A percentile compares a stretch with the other conserved stretches of the same genome.
Conservation (phyloP, 2,888 invertebrate genomes). For the Vandiemenella viatica region DNA sequence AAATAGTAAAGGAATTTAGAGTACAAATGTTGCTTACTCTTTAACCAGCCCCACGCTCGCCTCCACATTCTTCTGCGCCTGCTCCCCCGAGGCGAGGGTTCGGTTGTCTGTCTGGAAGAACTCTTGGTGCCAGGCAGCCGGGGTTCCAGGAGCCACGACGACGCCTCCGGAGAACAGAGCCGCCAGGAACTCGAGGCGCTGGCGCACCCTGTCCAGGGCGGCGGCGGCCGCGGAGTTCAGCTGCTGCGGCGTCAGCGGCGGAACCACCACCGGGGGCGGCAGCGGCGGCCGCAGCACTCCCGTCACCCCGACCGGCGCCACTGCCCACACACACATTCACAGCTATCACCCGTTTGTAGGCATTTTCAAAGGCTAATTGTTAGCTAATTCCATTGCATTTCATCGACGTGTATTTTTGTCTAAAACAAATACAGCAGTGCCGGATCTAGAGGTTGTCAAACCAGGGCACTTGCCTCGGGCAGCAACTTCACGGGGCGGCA, state of each 20-base stretch:
- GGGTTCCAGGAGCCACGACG: slow-evolving; percentile 23
- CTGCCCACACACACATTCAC: slow-evolving; percentile 3
- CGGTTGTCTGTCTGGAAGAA: slow-evolving; percentile 27
- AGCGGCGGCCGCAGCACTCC: slow-evolving; percentile 26
- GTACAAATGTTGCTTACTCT: slow-evolving; percentile 26
- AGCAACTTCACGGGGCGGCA: too few relatives aligned
- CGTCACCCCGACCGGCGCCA: slow-evolving; percentile 13
- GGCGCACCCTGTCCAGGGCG: slow-evolving; percentile 23
- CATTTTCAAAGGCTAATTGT: too few relatives aligned
- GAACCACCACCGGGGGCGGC: slow-evolving; percentile 25
- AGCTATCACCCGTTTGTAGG: not conserved
- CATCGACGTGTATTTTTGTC: too few relatives aligned
- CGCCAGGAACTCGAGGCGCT: slow-evolving; percentile 20
- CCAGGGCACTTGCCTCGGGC: too few relatives aligned
- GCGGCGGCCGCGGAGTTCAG: slow-evolving; percentile 23
- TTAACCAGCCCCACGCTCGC: slow-evolving; percentile 27
- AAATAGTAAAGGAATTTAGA: too few relatives aligned
- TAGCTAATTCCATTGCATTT: too few relatives aligned
- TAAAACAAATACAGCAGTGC: too few relatives aligned
- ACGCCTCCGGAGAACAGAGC: slow-evolving; percentile 21
- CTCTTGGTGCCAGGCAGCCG: slow-evolving; percentile 27
- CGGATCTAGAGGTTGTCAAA: too few relatives aligned
- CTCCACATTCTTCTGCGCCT: slow-evolving; percentile 27
- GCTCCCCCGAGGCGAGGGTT: slow-evolving; percentile 25
- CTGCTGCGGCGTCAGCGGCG: slow-evolving; percentile 25